Base-by-base conservation (phyloP, 1,140 invertebrate species). In the Achatina immaculata region DNA sequence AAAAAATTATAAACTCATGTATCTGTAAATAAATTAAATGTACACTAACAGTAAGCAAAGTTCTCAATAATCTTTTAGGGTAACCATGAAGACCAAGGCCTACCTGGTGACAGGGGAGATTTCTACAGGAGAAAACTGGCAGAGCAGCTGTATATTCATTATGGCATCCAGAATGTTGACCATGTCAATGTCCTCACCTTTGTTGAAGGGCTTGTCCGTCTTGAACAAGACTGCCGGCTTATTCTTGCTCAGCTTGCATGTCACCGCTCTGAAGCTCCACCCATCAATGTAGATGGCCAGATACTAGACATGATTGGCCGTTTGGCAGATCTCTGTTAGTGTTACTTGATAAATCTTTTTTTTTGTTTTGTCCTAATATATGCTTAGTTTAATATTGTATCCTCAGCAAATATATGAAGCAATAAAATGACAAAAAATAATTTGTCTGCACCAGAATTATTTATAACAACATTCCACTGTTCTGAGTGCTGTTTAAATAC, bases 91-190 rank as follows among this genome's bases (percentile, higher is more conserved):
- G 89, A 90, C 48, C 65, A 86, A 0, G 86, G 86, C 28, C 48
- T 86, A 62, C 85, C 83, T 9, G 89, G 89, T 0, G 87, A 90
- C 78, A 81, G 88, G 28, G 89, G 89, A 24, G 89, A 90, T 71
- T 87, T 90, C 78, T 90, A 88, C 62, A 79, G 87, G 19, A 74
- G 89, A 42, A 89, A 90, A 73, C 68, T 90, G 31, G 89, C 89
- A 16, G 89, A 90, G 73, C 87, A 90, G 80, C 83, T 90, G 34
- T 87, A 87, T 68, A 24, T 86, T 4, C 84, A 83, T 14, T 89
- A 86, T 72, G 80, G 55, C 36, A 36, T 80, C 68, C 77, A 85
- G 7, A 86, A 86, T 21, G 82, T 88, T 14, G 83, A 83, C 28
- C 88, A 90, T 68, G 72, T 55, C 24, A 90, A 90, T 72, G 82